Base-by-base conservation (phyloP, 2,797 vertebrate species). In the Cichlasoma orientale region DNA sequence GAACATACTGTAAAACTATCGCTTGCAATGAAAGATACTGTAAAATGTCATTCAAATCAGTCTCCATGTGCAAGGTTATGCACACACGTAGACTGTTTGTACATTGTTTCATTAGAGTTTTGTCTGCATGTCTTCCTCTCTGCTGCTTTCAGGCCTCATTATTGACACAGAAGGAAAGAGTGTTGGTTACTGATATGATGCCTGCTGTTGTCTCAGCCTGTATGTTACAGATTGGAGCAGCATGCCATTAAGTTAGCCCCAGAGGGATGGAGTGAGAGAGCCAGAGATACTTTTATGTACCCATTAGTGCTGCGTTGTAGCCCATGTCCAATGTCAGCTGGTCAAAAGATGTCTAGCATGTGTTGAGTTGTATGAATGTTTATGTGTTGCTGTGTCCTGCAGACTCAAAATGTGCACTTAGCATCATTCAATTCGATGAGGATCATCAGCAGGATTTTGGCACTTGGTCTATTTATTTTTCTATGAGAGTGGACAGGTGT, bases 371-470 rank as follows among this genome's bases (percentile, higher is more conserved):
- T 74, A 21, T 52, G 73, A 68, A 71, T 58, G 63, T 53, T 57
- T 75, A 56, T 72, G 80, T 75, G 59, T 53, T 53, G 38, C 23
- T 84, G 52, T 57, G 4, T 59, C 58, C 57, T 73, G 80, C 69
- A 70, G 79, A 70, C 78, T 78, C 33, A 59, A 83, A 88, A 75
- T 74, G 52, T 72, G 83, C 84, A 54, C 77, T 83, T 80, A 82
- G 70, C 78, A 82, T 89, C 83, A 74, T 89, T 87, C 82, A 86
- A 90, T 76, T 83, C 79, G 50, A 84, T 89, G 77, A 85, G 21
- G 29, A 78, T 80, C 86, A 38, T 73, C 57, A 59, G 68, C 41
- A 69, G 77, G 61, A 56, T 56, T 78, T 74, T 82, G 77, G 56
- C 56, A 80, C 59, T 79, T 75, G 21, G 19, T 79, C 71, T 5